Evolutionary conservation across 2,113 vertebrate species (phyloP).

Genomic region (Bubalus kerabau): DNA sequence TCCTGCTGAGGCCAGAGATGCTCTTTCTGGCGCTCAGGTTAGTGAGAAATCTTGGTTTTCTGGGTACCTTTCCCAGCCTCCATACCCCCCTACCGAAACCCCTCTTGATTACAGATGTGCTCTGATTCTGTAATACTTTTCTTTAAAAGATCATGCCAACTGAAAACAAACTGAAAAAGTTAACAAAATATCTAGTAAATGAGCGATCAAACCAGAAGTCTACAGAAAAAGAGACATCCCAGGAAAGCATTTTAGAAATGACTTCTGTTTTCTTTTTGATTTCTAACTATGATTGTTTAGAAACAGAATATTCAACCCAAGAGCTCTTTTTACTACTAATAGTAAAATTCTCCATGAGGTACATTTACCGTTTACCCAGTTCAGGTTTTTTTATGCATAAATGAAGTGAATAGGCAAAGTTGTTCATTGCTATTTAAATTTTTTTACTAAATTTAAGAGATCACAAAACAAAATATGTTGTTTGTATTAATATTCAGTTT

Average conservation of each 20-base stretch:
- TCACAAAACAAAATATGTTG: neutral
- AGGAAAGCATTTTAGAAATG: neutral
- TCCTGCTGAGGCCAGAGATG: neutral
- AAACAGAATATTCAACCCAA: neutral
- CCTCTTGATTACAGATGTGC: fast-evolving
- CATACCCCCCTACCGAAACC: fast-evolving
- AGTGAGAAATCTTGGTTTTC: neutral
- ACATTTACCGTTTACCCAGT: neutral
- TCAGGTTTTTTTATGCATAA: neutral
- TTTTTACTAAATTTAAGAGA: neutral
- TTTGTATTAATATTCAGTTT: neutral
- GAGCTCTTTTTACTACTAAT: neutral
- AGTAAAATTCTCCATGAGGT: neutral
- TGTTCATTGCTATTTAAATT: neutral
- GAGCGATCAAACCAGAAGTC: neutral
- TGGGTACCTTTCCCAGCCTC: neutral
- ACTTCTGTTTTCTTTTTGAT: neutral
- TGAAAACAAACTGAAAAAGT: neutral
- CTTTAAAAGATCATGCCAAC: neutral
- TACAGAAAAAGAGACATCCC: neutral
- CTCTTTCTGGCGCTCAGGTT: fast-evolving
- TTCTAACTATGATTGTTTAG: neutral
- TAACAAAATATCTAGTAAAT: neutral
- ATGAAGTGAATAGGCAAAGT: neutral
- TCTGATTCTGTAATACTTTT: neutral